Conservation (phyloP, 92 coral and sea anemone genomes). For the Palythoa heliodiscus region DNA sequence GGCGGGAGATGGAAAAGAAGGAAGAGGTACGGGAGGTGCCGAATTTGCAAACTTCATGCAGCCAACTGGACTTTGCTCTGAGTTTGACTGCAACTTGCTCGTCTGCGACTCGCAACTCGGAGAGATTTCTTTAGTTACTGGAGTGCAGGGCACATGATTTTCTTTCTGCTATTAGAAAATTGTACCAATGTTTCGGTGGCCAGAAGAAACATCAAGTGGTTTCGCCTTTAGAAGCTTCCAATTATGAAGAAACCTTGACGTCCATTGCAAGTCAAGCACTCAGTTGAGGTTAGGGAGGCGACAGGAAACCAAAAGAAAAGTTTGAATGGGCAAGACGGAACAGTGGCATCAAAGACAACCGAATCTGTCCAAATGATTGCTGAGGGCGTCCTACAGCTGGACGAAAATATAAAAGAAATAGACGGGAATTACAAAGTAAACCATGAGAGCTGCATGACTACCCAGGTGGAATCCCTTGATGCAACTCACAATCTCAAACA, state of each 20-base stretch:
- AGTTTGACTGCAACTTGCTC: conserved; percentile 55
- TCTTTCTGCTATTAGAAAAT: conserved; percentile 55
- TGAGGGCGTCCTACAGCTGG: conserved; percentile 44
- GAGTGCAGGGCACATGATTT: conserved; percentile 55
- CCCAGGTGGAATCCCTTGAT: conserved; percentile 55
- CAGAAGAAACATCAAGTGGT: conserved; percentile 47
- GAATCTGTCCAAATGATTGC: conserved; percentile 54
- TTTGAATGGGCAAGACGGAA: conserved; percentile 58
- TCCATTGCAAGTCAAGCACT: conserved; percentile 45
- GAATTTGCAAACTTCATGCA: conserved; percentile 45
- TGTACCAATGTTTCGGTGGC: conserved; percentile 51
- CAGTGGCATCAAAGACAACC: conserved; percentile 54
- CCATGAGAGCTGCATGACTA: conserved; percentile 52
- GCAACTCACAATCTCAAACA: conserved; percentile 60
- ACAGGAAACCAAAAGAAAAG: conserved; percentile 42
- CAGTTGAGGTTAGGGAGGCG: conserved; percentile 50
- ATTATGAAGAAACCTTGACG: conserved; percentile 47
- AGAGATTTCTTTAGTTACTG: conserved; percentile 51
- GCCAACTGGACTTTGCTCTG: conserved; percentile 12
- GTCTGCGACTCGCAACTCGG: conserved; percentile 1
- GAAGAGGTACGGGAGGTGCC: conserved; percentile 42
- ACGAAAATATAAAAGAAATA: conserved; percentile 21
- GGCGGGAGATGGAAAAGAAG: conserved; percentile 57
- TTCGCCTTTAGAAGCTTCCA: conserved; percentile 41
- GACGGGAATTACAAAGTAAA: conserved; percentile 35